Evolutionary conservation across 2,888 invertebrate species (phyloP), one percentile per base, ranked within the genome.

Genomic region (Drosophila barbarae): DNA sequence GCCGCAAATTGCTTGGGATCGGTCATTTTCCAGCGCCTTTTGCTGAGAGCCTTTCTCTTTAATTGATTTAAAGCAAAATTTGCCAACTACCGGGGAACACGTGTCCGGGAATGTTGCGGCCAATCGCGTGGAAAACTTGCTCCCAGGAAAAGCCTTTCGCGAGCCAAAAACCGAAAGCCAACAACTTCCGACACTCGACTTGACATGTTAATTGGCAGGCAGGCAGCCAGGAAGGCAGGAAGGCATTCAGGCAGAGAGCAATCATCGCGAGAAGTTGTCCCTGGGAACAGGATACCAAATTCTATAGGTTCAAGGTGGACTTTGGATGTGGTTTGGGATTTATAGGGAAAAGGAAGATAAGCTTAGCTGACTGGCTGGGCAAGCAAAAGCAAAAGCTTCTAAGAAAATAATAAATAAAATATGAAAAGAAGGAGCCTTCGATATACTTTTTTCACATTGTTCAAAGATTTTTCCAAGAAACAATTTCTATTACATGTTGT

Each of bases 181-280:
- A 70, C 72, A 81, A 76, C 76, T 76, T 82, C 84, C 81, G 85
- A 71, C 72, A 59, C 67, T 81, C 60, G 54, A 76, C 66, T 57
- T 66, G 83, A 82, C 82, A 80, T 84, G 74, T 84, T 84, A 80
- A 80, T 80, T 80, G 83, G 77, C 73, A 64, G 72, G 36, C 60
- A 41, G 83, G 76, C 71, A 26, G 42, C 1, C 44, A 28, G 28
- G 41, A 26, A 42, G 26, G 42, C 72, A 64, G 71, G 26, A 26
- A 26, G 42, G 3, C 44, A 28, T 12, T 35, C 61, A 42, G 60
- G 57, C 30, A 47, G 46, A 47, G 46, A 34, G 46, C 52, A 53
- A 53, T 53, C 56, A 60, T 49, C 44, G 39, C 32, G n/a, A 13
- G 5, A 46, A 46, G n/a, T 39, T 32, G 26, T 46, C 47, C 53